Evolutionary conservation across 2,797 vertebrate genomes (phyloP).

Genomic region (Pseudotriccus pelzelni): DNA sequence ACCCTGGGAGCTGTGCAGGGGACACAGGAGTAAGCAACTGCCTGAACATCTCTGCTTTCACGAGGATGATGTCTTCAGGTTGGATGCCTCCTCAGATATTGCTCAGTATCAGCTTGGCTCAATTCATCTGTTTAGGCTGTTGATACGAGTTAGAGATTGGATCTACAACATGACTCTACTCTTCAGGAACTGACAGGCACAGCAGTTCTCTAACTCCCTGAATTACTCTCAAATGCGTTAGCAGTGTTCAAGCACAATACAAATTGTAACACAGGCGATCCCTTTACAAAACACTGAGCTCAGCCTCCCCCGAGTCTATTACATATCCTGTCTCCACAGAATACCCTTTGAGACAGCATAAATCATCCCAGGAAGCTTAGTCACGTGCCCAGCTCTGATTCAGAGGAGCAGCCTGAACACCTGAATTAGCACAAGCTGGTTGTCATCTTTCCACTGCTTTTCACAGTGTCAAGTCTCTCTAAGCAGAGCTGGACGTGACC

Average conservation of each 20-base stretch:
- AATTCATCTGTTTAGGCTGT: background rate
- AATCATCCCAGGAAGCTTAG: conserved; percentile 1
- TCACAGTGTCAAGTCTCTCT: background rate
- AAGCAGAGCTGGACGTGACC: background rate
- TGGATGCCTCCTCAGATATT: background rate
- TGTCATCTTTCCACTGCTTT: background rate
- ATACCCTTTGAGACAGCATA: background rate
- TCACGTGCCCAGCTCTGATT: background rate
- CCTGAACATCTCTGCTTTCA: background rate
- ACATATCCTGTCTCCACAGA: background rate
- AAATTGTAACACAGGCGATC: conserved; percentile 2
- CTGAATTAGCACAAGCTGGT: background rate
- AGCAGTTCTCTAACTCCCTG: background rate
- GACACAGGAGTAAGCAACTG: background rate
- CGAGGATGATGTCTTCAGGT: background rate
- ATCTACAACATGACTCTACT: background rate
- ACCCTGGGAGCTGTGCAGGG: background rate
- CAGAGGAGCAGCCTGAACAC: background rate
- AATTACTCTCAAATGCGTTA: background rate
- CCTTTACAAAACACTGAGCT: background rate
- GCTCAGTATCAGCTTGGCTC: background rate
- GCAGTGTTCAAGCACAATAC: background rate
- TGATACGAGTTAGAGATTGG: background rate
- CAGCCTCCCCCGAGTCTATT: conserved; percentile 9
- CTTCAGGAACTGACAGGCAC: conserved; percentile 5